phyloP scores from a whole-genome alignment of 2,888 invertebrate genomes.

The Caenorhabditis wallacei region DNA sequence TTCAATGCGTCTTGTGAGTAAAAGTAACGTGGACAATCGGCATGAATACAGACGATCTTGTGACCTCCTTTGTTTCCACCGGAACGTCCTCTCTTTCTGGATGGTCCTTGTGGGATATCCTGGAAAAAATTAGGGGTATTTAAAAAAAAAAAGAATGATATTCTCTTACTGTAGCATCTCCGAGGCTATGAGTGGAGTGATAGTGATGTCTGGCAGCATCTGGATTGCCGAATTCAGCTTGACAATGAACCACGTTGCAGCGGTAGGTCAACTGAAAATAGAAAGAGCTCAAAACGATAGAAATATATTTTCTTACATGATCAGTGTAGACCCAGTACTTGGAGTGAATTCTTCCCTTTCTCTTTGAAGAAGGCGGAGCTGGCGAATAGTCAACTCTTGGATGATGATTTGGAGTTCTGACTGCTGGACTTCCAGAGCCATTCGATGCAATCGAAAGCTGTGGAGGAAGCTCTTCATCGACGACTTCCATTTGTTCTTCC shows the following conservation, averaged over 20 bases:
- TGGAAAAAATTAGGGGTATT: background rate
- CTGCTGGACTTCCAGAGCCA: too few relatives aligned
- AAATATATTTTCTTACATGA: background rate
- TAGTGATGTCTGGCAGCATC: background rate
- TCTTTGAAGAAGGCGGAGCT: background rate
- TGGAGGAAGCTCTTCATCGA: background rate
- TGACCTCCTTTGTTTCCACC: background rate
- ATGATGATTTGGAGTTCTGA: background rate
- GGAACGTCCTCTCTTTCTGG: background rate
- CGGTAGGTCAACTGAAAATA: background rate
- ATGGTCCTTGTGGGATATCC: background rate
- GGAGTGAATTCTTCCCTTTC: background rate
- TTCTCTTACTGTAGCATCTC: background rate
- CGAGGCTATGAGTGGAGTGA: background rate
- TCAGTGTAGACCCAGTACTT: slow-evolving; percentile 6
- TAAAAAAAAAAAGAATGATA: background rate
- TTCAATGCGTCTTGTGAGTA: background rate
- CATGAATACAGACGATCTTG: background rate
- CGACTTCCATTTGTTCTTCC: background rate
- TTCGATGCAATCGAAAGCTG: background rate
- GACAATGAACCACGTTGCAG: background rate
- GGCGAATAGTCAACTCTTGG: background rate
- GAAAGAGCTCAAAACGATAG: background rate
- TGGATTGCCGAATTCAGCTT: background rate
- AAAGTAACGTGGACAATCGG: background rate